Evolutionary conservation across 2,113 vertebrate species (phyloP), one percentile per base, ranked within the genome.

Genomic region (Xiphophorus maculatus): DNA sequence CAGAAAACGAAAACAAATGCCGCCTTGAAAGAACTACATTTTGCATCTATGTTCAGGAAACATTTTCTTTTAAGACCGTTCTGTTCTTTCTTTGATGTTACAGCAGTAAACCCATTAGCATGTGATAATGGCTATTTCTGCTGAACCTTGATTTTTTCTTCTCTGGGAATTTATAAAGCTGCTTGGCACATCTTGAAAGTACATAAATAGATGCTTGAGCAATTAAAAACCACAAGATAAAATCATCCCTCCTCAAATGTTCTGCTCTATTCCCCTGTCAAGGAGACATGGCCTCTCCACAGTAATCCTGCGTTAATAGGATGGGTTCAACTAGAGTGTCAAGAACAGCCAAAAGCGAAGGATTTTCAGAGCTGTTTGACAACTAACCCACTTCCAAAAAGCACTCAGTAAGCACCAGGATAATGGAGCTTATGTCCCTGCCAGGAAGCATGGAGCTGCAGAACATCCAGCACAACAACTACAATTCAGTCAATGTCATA

Each of bases 301-400:
- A 81, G 91, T 96, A 96, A 96, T 96, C 96, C 95, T 90, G 84
- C 93, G 94, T 95, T 96, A 96, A 96, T 95, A 91, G 91, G 93
- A 93, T 1, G 91, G 94, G 96, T 98, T 97, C 96, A 98, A 94
- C 95, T 90, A 92, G 95, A 95, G 95, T 97, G 95, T 96, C 96
- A 97, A 92, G 91, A 82, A 94, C 96, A 94, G 95, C 94, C 95
- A 96, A 97, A 92, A 95, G 94, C 93, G 92, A 93, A 93, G 94
- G 94, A 95, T 96, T 96, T 97, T 96, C 94, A 91, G 88, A 94
- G 94, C 88, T 92, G 93, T 93, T 73, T 85, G 95, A 95, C 94
- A 95, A 95, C 95, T 94, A 94, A 93, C 93, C 91, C 93, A 94
- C 91, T 96, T 96, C 95, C 94, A 95, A 95, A 90, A 91, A 95